Evolutionary conservation across 2,888 invertebrate genomes (phyloP), one percentile per base, ranked within the genome.

Genomic region (Drosophila austrosaltans): DNA sequence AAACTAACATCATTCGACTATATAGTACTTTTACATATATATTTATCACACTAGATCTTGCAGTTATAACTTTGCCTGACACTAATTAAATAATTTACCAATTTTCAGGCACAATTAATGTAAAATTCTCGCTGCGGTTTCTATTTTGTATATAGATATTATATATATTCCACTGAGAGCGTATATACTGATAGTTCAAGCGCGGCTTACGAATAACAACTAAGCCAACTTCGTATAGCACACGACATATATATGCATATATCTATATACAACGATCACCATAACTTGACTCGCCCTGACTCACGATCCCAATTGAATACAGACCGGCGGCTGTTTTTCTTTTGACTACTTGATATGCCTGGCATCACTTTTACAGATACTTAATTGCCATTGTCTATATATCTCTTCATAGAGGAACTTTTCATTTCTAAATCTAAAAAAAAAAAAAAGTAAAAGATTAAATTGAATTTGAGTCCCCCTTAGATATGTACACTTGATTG

Each of bases 51-150:
- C 28, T 30, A 7, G 32, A 32, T 44, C 5, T 30, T 60, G 40
- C n/a, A 58, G 22, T n/a, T 42, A 22, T 40, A n/a, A 25, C n/a
- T 7, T 32, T 48, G 54, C 44, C 39, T 42, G 12, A 59, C 25
- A 48, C 40, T 59, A 63, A 68, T 68, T 68, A 42, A 63, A 40
- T 44, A 68, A 74, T 69, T 75, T 74, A 75, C 74, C 69, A 75
- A 65, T 74, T 74, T 64, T 58, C 62, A 68, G 40, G n/a, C 28
- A 61, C 69, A 74, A 74, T 74, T 69, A 61, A 48, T 44, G 10
- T 68, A 53, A 69, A 75, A 48, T 65, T 74, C 42, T 7, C 42
- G 61, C 40, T 56, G 39, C n/a, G 28, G 30, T 30, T 30, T 30
- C 30, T 30, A 30, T 10, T 16, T 12, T 25, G 28, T 10, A 3